Conservation (phyloP, 2,113 vertebrate genomes). For the Eudorcas thomsonii region DNA sequence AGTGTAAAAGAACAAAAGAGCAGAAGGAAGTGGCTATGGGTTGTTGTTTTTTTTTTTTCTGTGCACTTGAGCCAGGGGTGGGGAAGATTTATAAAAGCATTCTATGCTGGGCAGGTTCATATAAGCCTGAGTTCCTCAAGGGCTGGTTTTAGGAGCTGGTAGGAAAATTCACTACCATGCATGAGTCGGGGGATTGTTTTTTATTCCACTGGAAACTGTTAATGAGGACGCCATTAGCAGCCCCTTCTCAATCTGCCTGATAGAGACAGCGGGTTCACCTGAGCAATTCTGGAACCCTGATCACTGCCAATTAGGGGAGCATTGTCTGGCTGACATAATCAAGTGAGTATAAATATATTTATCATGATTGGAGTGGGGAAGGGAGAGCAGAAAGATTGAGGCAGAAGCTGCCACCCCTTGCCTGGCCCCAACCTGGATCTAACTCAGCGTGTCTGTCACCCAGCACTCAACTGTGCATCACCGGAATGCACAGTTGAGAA, state of each 20-base stretch:
- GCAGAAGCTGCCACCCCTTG: conserved; percentile 50
- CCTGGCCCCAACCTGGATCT: conserved; percentile 53
- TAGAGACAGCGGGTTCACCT: conserved; percentile 77
- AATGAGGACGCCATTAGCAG: conserved; percentile 69
- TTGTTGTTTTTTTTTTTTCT: background rate
- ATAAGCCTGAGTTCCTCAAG: conserved; percentile 71
- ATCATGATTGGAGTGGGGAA: conserved; percentile 74
- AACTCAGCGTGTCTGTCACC: conserved; percentile 45
- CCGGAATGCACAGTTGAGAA: conserved; percentile 52
- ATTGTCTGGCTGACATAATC: conserved; percentile 81
- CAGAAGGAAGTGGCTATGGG: conserved; percentile 73
- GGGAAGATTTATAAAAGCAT: conserved; percentile 61
- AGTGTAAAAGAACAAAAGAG: conserved; percentile 48
- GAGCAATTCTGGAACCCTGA: conserved; percentile 74
- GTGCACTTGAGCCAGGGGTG: conserved; percentile 54
- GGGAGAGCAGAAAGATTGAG: conserved; percentile 43
- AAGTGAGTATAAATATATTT: conserved; percentile 80
- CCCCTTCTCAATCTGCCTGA: conserved; percentile 73
- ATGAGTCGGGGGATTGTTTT: background rate
- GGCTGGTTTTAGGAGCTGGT: conserved; percentile 67
- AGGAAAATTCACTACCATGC: conserved; percentile 66
- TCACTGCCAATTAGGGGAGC: conserved; percentile 78
- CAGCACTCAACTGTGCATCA: conserved; percentile 13
- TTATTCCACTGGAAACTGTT: conserved; percentile 74
- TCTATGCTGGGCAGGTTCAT: conserved; percentile 48